Percentiles rank a stretch among this genome's conserved stretches.
phyloP scores from a whole-genome alignment of 1,140 invertebrate species.

The Gonioctena quinquepunctata region DNA sequence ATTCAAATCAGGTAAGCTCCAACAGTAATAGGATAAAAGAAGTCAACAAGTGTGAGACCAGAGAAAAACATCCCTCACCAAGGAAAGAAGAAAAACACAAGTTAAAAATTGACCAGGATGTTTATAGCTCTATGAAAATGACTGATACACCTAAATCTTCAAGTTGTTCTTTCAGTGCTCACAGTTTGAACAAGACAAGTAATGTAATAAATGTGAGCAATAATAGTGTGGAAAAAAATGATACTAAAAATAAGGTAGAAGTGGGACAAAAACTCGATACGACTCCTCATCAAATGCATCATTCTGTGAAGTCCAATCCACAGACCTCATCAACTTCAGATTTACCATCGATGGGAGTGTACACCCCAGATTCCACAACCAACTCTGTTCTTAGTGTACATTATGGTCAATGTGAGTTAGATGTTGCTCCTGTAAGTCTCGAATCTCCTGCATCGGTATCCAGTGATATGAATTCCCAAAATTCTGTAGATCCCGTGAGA shows the following conservation, averaged over 20 bases:
- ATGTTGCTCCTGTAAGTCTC: constrained; percentile 79
- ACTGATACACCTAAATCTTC: background rate
- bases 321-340: constrained; percentile 66
- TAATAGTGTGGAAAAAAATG: constrained; percentile 12
- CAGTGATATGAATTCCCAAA: constrained; percentile 79
- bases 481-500: constrained; percentile 68
- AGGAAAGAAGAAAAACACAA: constrained; percentile 47
- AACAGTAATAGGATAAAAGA: constrained; percentile 40
- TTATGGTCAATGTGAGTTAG: constrained; percentile 79
- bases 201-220: constrained; percentile 18
- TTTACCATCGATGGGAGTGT: constrained; percentile 78
- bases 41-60: constrained; percentile 36
- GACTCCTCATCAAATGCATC: background rate
- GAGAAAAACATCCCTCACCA: constrained; percentile 53
- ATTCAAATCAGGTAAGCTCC: constrained; percentile 37
- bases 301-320: constrained; percentile 61
- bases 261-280: constrained; percentile 14
- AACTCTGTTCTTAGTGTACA: constrained; percentile 83
- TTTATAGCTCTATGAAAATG: constrained; percentile 9
- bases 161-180: constrained; percentile 4
- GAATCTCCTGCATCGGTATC: constrained; percentile 87
- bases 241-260: background rate
- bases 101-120: constrained; percentile 28
- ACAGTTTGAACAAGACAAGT: background rate
- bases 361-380: constrained; percentile 81